Base-by-base conservation (phyloP, 2,113 vertebrate species). In the Plestiodon gilberti region DNA sequence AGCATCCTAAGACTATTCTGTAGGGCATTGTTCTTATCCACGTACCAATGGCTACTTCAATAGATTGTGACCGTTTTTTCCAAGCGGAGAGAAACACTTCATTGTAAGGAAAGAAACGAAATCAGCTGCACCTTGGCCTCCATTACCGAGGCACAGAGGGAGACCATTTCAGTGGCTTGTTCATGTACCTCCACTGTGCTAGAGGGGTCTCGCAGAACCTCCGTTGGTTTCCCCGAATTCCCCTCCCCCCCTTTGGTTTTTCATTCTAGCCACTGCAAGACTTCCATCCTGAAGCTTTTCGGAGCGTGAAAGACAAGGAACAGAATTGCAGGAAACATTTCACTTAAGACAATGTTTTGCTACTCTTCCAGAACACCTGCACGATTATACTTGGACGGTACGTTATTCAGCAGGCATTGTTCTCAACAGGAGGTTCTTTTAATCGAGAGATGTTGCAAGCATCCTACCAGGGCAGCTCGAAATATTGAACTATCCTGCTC, bases 1-100 rank as follows among this genome's bases (percentile, higher is more conserved):
- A 38, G 52, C 23, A 20, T 28, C 30, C 9, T 30, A 59, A 20
- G 4, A 48, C 52, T 30, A 38, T 57, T n/a, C 14, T 38, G 10
- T 35, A 59, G 87, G 83, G 62, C 38, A 35, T 52, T 69, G 76
- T n/a, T 85, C 86, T 86, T 89, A 90, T 81, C 90, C 87, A 75
- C 67, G 70, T 22, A 28, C 25, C 70, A 83, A 87, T 78, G 77
- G 61, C 28, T 11, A 64, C 74, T 71, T 43, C 40, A 83, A 88
- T 65, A 88, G 75, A 89, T 64, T 69, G 80, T 61, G 35, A 82
- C 73, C 48, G 64, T 65, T 14, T 61, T n/a, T 71, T 55, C 74
- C 48, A 55, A 20, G 28, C 11, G n/a, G 28, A n/a, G 28, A 55
- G 28, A 76, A 7, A 76, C n/a, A 3, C 48, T n/a, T 30, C 15